phyloP scores from a whole-genome alignment of 2,797 vertebrate species.

The Gymnoscopelus microlampas region DNA sequence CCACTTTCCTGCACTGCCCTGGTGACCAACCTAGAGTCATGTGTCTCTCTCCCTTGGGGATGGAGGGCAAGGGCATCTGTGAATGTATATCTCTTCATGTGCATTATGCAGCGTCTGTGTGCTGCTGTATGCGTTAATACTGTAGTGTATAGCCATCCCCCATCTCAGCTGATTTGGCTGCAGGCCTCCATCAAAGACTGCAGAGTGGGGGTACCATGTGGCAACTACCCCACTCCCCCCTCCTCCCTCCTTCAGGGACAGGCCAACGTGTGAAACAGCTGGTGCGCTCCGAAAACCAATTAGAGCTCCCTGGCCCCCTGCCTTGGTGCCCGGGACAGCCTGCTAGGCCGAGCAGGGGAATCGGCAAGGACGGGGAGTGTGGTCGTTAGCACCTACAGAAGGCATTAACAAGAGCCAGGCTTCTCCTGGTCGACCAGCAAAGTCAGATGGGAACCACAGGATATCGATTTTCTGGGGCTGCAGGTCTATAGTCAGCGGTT shows the following conservation, averaged over 20 bases:
- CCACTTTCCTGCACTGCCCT: conserved; percentile 52
- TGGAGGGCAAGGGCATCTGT: conserved; percentile 13
- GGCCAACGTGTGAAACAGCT: conserved; percentile 69
- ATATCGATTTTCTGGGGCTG: conserved; percentile 22
- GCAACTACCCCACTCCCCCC: conserved; percentile 15
- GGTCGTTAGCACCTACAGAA: conserved; percentile 47
- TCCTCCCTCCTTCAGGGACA: conserved; percentile 52
- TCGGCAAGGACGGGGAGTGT: not conserved
- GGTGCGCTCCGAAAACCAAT: conserved; percentile 67
- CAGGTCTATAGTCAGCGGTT: conserved; percentile 18
- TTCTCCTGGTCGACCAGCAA: not conserved
- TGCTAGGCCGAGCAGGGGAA: not conserved
- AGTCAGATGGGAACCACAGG: conserved; percentile 31
- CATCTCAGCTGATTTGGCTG: conserved; percentile 32
- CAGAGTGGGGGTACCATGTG: conserved; percentile 42
- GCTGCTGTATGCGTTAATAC: not conserved
- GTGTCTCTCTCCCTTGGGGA: conserved; percentile 37
- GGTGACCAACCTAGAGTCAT: conserved; percentile 42
- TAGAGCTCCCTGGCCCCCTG: conserved; percentile 52
- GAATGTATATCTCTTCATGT: conserved; percentile 1
- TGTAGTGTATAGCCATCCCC: not conserved
- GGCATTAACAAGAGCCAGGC: conserved; percentile 32
- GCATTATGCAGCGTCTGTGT: not conserved
- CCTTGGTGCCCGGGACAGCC: conserved; percentile 17
- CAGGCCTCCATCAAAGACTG: conserved; percentile 22